Evolutionary conservation across 2,888 invertebrate genomes (phyloP).

Genomic region (Mesorhabditis spiculigera): DNA sequence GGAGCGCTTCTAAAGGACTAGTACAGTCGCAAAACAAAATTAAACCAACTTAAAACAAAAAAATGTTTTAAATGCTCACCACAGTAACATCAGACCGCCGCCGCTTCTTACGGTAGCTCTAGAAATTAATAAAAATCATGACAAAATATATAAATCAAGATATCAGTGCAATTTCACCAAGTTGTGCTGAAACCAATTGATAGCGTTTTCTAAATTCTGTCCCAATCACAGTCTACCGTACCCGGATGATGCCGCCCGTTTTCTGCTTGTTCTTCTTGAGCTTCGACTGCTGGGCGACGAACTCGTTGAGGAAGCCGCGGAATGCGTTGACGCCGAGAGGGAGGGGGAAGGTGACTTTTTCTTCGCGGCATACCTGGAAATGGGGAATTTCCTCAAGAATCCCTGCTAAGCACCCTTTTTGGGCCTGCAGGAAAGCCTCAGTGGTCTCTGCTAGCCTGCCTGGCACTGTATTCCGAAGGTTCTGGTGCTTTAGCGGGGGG

Average conservation of each 20-base stretch:
- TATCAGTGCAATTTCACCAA: too few species aligned
- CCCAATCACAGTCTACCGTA: constrained; percentile 9
- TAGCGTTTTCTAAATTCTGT: too few species aligned
- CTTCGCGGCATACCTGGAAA: constrained; percentile 27
- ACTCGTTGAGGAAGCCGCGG: constrained; percentile 90
- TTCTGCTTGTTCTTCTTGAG: constrained; percentile 42
- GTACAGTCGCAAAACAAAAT: too few species aligned
- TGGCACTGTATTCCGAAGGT: too few species aligned
- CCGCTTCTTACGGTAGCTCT: constrained; percentile 55
- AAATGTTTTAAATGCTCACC: constrained; percentile 22
- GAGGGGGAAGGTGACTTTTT: constrained; percentile 76
- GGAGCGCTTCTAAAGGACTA: too few species aligned
- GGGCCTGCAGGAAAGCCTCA: too few species aligned
- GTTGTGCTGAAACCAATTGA: too few species aligned
- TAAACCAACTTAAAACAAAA: too few species aligned
- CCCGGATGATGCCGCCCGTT: constrained; percentile 45
- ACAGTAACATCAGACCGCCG: constrained; percentile 55
- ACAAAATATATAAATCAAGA: background rate
- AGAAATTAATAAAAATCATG: constrained; percentile 17
- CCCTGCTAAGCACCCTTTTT: background rate
- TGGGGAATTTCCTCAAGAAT: background rate
- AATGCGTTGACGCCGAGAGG: constrained; percentile 94
- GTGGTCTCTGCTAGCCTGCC: too few species aligned
- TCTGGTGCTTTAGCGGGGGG: too few species aligned
- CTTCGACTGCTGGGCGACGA: constrained; percentile 63